Percentiles rank a stretch among this genome's conserved stretches.
phyloP scores from a whole-genome alignment of 2,113 vertebrate genomes.

The Macrotus californicus region DNA sequence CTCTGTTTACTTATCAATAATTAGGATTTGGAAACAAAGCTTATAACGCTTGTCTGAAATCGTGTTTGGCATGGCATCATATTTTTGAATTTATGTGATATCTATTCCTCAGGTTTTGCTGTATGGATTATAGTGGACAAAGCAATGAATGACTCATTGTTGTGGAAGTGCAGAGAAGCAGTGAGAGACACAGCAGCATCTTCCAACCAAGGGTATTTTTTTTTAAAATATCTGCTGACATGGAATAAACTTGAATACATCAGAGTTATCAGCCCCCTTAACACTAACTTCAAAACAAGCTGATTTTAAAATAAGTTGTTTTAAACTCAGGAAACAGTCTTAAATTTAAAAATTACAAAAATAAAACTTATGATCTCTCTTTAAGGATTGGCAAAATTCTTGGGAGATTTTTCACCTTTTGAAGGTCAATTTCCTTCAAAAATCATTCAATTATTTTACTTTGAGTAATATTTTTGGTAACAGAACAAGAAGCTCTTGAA shows the following conservation, averaged over 20 bases:
- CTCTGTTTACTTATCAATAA: neutral
- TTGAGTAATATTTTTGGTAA: neutral
- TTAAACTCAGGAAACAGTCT: neutral
- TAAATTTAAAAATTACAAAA: neutral
- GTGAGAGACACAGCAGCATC: neutral
- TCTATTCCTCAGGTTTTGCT: neutral
- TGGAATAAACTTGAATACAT: neutral
- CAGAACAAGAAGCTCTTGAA: neutral
- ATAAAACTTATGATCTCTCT: neutral
- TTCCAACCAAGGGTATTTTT: neutral
- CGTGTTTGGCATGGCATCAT: neutral
- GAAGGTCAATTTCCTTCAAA: neutral
- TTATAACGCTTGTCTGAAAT: neutral
- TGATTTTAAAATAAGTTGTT: neutral
- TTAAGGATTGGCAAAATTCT: neutral
- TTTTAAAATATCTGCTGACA: neutral
- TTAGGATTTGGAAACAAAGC: neutral
- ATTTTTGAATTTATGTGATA: neutral
- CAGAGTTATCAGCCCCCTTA: neutral
- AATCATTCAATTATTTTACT: neutral
- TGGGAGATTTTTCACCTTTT: neutral
- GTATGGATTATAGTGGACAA: neutral
- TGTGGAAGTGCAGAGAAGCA: neutral
- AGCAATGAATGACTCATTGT: neutral
- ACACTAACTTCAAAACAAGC: neutral